Evolutionary conservation across 2,113 vertebrate genomes (phyloP).

Genomic region (Gavia stellata): DNA sequence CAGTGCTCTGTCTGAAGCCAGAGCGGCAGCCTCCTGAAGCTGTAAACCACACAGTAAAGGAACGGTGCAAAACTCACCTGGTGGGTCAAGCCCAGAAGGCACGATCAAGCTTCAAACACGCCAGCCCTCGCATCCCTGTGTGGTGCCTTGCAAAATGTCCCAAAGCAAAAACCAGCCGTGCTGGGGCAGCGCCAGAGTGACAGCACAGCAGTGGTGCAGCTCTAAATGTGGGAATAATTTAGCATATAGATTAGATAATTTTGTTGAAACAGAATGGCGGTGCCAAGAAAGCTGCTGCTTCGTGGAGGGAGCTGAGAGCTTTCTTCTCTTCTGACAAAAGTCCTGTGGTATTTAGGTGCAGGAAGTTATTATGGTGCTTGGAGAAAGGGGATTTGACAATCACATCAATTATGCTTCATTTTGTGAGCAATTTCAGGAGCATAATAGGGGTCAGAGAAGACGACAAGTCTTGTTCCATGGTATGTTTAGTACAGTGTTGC

Average conservation of each 20-base stretch:
- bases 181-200: not conserved
- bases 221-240: not conserved
- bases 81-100: not conserved
- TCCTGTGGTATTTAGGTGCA: not conserved
- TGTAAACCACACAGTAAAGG: not conserved
- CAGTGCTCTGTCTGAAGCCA: not conserved
- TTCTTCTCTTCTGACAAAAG: not conserved
- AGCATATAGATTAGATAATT: constrained; percentile 1
- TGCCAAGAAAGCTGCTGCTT: not conserved
- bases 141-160: not conserved
- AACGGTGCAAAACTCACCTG: rapidly evolving
- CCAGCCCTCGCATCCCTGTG: not conserved
- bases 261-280: not conserved
- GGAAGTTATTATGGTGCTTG: not conserved
- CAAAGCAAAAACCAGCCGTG: not conserved
- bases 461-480: not conserved
- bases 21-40: not conserved
- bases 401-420: not conserved
- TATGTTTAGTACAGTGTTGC: not conserved
- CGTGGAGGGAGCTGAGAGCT: not conserved
- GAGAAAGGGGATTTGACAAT: not conserved
- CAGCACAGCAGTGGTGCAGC: not conserved
- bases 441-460: not conserved
- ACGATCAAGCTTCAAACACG: rapidly evolving
- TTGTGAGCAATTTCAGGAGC: not conserved